Evolutionary conservation across 2,113 vertebrate species (phyloP).

Genomic region (Nothoprocta pentlandii): DNA sequence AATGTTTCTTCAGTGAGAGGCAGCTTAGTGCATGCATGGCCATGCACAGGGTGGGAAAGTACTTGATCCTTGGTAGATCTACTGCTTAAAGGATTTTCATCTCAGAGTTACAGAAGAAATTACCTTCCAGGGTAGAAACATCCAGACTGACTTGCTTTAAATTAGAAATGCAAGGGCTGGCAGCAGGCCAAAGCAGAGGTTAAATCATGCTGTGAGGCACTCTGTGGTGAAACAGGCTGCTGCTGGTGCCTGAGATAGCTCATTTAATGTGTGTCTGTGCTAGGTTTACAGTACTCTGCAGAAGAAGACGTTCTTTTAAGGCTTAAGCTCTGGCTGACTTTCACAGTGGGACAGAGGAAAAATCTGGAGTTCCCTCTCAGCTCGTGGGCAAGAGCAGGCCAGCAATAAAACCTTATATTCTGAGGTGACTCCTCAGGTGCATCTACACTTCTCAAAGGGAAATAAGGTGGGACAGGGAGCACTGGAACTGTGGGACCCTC

Average conservation of each 20-base stretch:
- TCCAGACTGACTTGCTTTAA: neutral
- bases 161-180: neutral
- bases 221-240: neutral
- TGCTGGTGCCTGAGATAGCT: neutral
- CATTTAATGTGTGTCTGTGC: neutral
- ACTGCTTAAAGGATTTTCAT: slow-evolving; percentile 1
- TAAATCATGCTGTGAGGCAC: neutral
- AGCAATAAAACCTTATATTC: neutral
- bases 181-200: neutral
- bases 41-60: neutral
- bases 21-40: neutral
- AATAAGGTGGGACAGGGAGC: neutral
- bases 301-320: neutral
- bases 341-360: neutral
- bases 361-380: neutral
- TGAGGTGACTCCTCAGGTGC: neutral
- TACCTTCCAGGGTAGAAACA: neutral
- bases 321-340: neutral
- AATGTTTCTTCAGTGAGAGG: neutral
- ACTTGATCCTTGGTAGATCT: neutral
- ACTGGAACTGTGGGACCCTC: neutral
- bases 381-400: neutral
- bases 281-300: neutral
- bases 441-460: neutral
- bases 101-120: slow-evolving; percentile 1